Base-by-base conservation (phyloP, 2,797 vertebrate species). In the Echiichthys vipera region DNA sequence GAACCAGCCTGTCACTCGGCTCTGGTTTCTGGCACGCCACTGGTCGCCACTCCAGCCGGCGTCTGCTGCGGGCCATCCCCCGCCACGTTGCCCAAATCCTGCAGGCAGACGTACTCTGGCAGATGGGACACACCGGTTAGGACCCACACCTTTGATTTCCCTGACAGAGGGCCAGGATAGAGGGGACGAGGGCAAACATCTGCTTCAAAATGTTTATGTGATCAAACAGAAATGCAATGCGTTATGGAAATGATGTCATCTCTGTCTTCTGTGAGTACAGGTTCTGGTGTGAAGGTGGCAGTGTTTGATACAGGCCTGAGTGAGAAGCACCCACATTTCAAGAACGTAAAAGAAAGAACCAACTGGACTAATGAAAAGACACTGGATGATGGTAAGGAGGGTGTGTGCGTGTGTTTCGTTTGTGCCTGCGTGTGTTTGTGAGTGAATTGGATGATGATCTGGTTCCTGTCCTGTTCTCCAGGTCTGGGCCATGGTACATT, bases 321-420 rank as follows among this genome's bases (percentile, higher is more conserved):
- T 20, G 98, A 99, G 91, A 99, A 97, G 79, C 98, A 99, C 69
- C 98, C 98, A 5, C 98, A 99, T 87, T 99, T 99, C 90, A 99
- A 97, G 92, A 99, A 99, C 4, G 98, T 99, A 40, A 99, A 99
- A 87, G 98, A 99, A 80, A 95, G 98, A 83, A 99, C 98, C 81
- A 99, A 99, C 93, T 99, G 98, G 98, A 99, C 98, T 32, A 99
- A 99, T n/a, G 98, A 99, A 84, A 98, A 98, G 87, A 99, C 98
- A 0, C 95, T 99, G 87, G 98, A 99, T 61, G 98, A 99, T 0
- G 98, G 98, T 99, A 83, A 93, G 96, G 7, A 61, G 1, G 36
- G 22, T 37, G 55, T 49, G 32, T 49, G 55, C 42, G 27, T 40
- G 37, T 32, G 25, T 27, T n/a, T n/a, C n/a, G n/a, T n/a, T n/a